A percentile compares a stretch with the other conserved stretches of the same genome.
Conservation (phyloP, 2,113 vertebrate species). For the Pithys albifrons region DNA sequence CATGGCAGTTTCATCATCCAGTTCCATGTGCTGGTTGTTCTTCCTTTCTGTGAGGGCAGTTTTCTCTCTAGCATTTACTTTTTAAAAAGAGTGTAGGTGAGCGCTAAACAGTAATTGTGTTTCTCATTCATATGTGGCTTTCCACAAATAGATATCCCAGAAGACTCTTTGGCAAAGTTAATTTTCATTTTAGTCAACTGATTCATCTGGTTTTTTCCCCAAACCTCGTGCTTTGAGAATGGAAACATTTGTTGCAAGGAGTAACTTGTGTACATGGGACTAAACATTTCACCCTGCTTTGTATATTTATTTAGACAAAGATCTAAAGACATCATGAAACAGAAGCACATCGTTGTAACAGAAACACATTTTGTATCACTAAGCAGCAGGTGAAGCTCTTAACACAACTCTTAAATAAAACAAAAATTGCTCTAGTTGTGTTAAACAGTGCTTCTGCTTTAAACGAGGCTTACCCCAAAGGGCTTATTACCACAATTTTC, state of each 20-base stretch:
- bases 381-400: background rate
- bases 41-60: background rate
- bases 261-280: background rate
- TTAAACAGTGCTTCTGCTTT: conserved; percentile 38
- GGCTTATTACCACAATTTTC: conserved; percentile 42
- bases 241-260: background rate
- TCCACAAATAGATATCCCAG: background rate
- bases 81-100: background rate
- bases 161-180: background rate
- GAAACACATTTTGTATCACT: background rate
- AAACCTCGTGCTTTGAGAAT: background rate
- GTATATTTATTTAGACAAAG: background rate
- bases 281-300: background rate
- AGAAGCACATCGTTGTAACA: background rate
- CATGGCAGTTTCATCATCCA: background rate
- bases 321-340: background rate
- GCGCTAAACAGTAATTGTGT: background rate
- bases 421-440: background rate
- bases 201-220: background rate
- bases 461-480: background rate
- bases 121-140: background rate
- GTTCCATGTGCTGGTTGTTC: background rate
- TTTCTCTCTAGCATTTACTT: background rate
- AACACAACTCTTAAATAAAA: conserved; percentile 20
- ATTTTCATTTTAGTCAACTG: background rate